phyloP scores from a whole-genome alignment of 2,113 vertebrate genomes.

The Neotoma lepida region DNA sequence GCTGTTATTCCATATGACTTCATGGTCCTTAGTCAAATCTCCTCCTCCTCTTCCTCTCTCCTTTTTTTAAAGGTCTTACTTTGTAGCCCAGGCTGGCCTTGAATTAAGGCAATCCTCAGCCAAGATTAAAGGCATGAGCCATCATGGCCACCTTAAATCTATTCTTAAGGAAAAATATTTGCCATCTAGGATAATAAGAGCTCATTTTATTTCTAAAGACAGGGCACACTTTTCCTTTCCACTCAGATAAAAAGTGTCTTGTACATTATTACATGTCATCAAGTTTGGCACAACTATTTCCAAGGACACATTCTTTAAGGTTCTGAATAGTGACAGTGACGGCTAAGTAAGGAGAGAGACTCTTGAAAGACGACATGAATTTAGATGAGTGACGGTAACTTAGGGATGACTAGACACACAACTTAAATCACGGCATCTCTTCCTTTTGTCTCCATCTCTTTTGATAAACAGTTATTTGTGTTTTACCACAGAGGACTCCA shows the following conservation, averaged over 20 bases:
- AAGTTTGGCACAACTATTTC: not conserved
- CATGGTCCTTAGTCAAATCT: not conserved
- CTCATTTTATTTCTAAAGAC: not conserved
- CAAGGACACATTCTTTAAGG: not conserved
- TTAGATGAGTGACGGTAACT: not conserved
- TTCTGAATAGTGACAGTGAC: not conserved
- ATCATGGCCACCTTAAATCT: not conserved
- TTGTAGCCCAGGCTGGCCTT: not conserved
- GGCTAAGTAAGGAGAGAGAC: not conserved
- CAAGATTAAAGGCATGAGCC: not conserved
- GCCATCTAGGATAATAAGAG: conserved; percentile 22
- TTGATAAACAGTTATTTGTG: not conserved
- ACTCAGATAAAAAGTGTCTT: not conserved
- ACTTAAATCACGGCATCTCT: not conserved
- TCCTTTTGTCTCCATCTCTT: not conserved
- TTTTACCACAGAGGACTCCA: not conserved
- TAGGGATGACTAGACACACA: not conserved
- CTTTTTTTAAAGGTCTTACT: not conserved
- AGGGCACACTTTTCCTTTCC: not conserved
- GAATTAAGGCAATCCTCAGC: not conserved
- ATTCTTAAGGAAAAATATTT: conserved; percentile 25
- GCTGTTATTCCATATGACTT: not conserved
- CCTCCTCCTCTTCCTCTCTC: not conserved
- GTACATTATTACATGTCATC: not conserved
- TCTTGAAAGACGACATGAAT: not conserved